A percentile compares a stretch with the other conserved stretches of the same genome.
phyloP scores from a whole-genome alignment of 35 echinoderm and acorn worm genomes.

The Ptychodera flava region DNA sequence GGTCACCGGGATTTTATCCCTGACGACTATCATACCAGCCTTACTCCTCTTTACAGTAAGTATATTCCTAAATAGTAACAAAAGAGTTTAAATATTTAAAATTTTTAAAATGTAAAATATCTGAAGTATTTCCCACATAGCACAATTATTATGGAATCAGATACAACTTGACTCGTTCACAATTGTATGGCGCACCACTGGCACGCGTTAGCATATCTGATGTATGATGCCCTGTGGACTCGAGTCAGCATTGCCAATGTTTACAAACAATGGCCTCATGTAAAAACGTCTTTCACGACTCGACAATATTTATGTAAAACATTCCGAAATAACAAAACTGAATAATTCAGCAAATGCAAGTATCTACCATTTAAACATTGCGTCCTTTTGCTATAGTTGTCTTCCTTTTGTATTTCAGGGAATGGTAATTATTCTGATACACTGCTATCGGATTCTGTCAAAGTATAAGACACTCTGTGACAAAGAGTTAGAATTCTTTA shows the following conservation, averaged over 20 bases:
- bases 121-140: not conserved
- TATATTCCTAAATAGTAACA: not conserved
- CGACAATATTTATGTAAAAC: too few species aligned
- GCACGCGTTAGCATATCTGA: not conserved
- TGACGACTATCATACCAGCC: not conserved
- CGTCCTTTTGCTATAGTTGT: not conserved
- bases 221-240: not conserved
- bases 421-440: not conserved
- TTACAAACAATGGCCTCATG: too few species aligned
- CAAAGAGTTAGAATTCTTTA: not conserved
- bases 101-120: not conserved
- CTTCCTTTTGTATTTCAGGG: not conserved
- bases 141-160: not conserved
- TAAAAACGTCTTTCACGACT: too few species aligned
- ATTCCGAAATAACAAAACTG: too few species aligned
- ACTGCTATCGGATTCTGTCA: not conserved
- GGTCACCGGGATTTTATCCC: not conserved
- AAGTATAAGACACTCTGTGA: not conserved
- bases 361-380: too few species aligned
- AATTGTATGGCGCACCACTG: not conserved
- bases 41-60: not conserved
- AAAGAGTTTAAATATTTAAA: not conserved
- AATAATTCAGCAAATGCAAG: too few species aligned
- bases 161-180: not conserved
- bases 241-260: not conserved